Base-by-base conservation (phyloP, 2,888 invertebrate genomes). In the Hoplodrina ambigua region DNA sequence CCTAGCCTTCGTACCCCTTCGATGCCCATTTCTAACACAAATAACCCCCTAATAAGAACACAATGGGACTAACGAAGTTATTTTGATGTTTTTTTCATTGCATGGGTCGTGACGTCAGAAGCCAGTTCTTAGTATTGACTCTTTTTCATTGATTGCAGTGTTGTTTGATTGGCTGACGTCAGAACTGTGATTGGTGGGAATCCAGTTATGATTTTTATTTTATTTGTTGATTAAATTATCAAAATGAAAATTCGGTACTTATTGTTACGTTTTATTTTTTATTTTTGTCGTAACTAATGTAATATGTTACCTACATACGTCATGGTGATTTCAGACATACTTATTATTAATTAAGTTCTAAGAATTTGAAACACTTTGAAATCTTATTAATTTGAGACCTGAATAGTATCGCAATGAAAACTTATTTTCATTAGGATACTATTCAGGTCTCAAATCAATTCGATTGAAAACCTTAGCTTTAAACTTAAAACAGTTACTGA, bases 51-150 rank as follows among this genome's bases (percentile, higher is more conserved):
- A 78, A 83, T 84, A 81, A 55, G 33, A 58, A 25, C 8, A 63
- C 75, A 82, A 83, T 82, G 58, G 60, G 25, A 55, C 52, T 85
- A 84, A 84, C 71, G 72, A 84, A 52, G 75, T 68, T 77, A 67
- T 80, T 82, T 73, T 60, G 61, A 66, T 79, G 55, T 69, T 78
- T 80, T 74, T 70, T 57, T 58, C 58, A 78, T 20, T 75, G 72
- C 65, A 75, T 71, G 81, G 59, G n/a, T 55, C 37, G 53, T 74
- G 78, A 80, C 81, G 71, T 81, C 69, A 72, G 20, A 19, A 44
- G 60, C 30, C 41, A 54, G 56, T 61, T 61, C 30, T 33, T n/a
- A 53, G 63, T 56, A 71, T 56, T 41, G 25, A 65, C 19, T 64
- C 53, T 11, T 57, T 66, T 59, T 72, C 44, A 73, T 68, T 62